A percentile compares a stretch with the other conserved stretches of the same genome.
Conservation (phyloP, 2,888 invertebrate species). For the Ormyrus thymus region DNA sequence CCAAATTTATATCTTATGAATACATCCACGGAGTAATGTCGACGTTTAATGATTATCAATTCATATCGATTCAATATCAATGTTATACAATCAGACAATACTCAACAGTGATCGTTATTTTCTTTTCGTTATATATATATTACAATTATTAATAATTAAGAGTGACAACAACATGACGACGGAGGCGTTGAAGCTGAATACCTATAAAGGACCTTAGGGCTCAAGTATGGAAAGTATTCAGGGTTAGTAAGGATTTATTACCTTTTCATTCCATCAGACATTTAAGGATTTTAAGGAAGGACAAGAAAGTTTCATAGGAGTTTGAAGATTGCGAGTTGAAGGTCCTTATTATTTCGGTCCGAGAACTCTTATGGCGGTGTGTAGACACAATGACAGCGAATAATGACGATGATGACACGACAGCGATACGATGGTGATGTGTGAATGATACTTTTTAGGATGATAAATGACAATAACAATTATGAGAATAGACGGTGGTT, state of each 20-base stretch:
- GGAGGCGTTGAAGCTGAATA: conserved; percentile 73
- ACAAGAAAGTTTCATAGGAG: conserved; percentile 47
- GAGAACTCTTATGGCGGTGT: conserved; percentile 54
- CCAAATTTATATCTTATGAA: conserved; percentile 63
- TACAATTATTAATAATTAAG: conserved; percentile 73
- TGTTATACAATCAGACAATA: conserved; percentile 75
- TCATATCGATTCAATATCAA: conserved; percentile 75
- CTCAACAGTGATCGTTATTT: conserved; percentile 74
- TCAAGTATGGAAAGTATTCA: conserved; percentile 50
- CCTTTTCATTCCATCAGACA: conserved; percentile 40
- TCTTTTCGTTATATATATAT: conserved; percentile 69
- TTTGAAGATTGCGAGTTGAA: conserved; percentile 50
- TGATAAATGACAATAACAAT: conserved; percentile 51
- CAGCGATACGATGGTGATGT: conserved; percentile 54
- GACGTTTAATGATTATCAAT: conserved; percentile 74
- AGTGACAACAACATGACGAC: conserved; percentile 75
- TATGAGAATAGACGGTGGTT: conserved; percentile 44
- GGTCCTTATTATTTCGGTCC: conserved; percentile 51
- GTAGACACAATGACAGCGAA: conserved; percentile 55
- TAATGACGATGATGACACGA: conserved; percentile 54
- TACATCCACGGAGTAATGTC: conserved; percentile 68
- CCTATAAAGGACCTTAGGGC: conserved; percentile 57
- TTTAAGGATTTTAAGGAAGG: conserved; percentile 40
- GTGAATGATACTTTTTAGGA: conserved; percentile 39
- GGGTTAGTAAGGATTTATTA: conserved; percentile 40